Evolutionary conservation across 2,888 invertebrate species (phyloP).

Genomic region (Hermaeophaga mercurialis): DNA sequence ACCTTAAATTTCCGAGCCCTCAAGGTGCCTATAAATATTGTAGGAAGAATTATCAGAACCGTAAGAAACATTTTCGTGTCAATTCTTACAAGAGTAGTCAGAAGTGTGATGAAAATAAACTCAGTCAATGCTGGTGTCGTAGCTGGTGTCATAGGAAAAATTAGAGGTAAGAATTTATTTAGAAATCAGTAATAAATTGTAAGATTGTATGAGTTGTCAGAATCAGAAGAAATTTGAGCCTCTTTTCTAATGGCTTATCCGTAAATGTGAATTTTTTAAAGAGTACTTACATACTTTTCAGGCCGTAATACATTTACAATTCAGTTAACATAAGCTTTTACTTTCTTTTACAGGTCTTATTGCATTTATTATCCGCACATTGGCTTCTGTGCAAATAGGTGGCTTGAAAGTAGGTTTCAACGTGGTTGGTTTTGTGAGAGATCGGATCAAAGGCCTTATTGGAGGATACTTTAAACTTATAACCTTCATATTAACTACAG

Average conservation of each 20-base stretch:
- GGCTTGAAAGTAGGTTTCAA: slow-evolving; percentile 10
- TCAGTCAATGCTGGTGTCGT: slow-evolving; percentile 12
- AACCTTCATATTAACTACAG: background rate
- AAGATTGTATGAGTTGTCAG: too few relatives aligned
- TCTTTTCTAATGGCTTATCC: too few relatives aligned
- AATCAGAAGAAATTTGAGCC: too few relatives aligned
- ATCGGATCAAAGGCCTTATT: slow-evolving; percentile 3
- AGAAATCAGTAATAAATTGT: too few relatives aligned
- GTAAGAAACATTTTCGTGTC: slow-evolving; percentile 4
- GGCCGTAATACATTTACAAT: too few relatives aligned
- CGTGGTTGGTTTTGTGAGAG: slow-evolving; percentile 6
- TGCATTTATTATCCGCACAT: slow-evolving; percentile 5
- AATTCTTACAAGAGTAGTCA: slow-evolving; percentile 14
- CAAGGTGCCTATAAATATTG: background rate
- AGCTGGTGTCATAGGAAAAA: slow-evolving; percentile 1
- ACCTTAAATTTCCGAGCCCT: slow-evolving; percentile 2
- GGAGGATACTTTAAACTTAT: background rate
- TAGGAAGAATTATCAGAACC: background rate
- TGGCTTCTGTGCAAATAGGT: slow-evolving; percentile 18
- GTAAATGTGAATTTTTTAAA: too few relatives aligned
- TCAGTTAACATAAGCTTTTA: too few relatives aligned
- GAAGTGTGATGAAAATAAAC: slow-evolving; percentile 1
- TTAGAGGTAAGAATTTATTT: slow-evolving; percentile 14
- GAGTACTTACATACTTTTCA: too few relatives aligned
- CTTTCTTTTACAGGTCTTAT: slow-evolving; percentile 4